Evolutionary conservation across 2,113 vertebrate genomes (phyloP), one percentile per base, ranked within the genome.

Genomic region (Catagonus wagneri): DNA sequence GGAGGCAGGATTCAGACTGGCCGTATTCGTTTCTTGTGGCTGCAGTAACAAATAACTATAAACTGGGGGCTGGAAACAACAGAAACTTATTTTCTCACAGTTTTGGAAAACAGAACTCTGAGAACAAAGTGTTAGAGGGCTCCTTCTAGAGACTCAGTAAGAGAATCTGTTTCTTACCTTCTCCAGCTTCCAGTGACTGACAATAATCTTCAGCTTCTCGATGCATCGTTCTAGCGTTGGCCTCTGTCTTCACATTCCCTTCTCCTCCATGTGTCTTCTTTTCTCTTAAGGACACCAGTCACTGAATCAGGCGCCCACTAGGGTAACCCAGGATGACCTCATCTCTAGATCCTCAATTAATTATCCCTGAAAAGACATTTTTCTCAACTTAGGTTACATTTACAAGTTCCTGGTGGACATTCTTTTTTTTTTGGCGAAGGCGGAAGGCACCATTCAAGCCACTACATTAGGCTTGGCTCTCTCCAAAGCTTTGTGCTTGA

Each of bases 51-150:
- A 93, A 72, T 3, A 20, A 61, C 3, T 27, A 66, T 32, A 63
- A n/a, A 34, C 20, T 13, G 4, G n/a, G 69, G 32, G 66, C 15
- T 15, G 83, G 44, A 54, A 87, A 74, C 7, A 58, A 63, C 83
- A 29, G 58, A 69, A 63, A n/a, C 14, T 1, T 44, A 27, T 78
- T 54, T 20, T 69, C 23, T 92, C 50, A 54, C 7, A 3, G 63
- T 81, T 84, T 19, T 91, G 32, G 74, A 90, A 79, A 32, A 10
- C 10, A 13, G 60, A 95, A 54, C 34, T 89, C 54, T 44, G 44
- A 85, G 56, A 29, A 66, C 12, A 79, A 84, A 32, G 22, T 66
- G 10, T 52, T 39, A 39, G n/a, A 15, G 16, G 44, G 39, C 44
- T 68, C 61, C 58, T 80, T 72, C 20, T 83, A 25, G 54, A 76